Evolutionary conservation across 2,888 invertebrate species (phyloP).

Genomic region (Gandaritis pyraliata): DNA sequence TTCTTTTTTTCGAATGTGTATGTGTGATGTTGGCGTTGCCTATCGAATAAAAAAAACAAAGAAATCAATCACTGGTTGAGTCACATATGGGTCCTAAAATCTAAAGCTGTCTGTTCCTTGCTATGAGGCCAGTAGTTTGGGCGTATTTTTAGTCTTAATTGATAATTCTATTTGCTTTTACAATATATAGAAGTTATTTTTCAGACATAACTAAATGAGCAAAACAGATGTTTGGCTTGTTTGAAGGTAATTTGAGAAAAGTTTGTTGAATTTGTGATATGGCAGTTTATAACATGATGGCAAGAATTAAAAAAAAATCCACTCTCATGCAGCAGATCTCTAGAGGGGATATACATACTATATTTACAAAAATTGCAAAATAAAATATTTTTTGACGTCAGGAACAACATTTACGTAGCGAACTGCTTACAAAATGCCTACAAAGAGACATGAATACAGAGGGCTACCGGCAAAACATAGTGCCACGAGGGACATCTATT

Average conservation of each 20-base stretch:
- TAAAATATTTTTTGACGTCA: slow-evolving; percentile 9
- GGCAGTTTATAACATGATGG: slow-evolving; percentile 1
- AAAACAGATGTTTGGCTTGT: background rate
- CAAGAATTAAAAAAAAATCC: slow-evolving; percentile 7
- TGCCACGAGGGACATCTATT: slow-evolving; percentile 6
- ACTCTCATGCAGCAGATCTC: slow-evolving; percentile 2
- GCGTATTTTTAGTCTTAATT: too few species aligned
- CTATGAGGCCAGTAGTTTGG: too few species aligned
- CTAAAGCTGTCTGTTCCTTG: too few species aligned
- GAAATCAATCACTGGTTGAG: too few species aligned
- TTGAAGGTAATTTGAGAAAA: slow-evolving; percentile 14
- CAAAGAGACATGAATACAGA: slow-evolving; percentile 3
- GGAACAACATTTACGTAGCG: slow-evolving; percentile 1
- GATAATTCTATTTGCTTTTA: too few species aligned
- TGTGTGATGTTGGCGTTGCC: too few species aligned
- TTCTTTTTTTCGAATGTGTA: too few species aligned
- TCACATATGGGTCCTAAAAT: too few species aligned
- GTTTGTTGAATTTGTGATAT: slow-evolving; percentile 1
- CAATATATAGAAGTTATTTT: too few species aligned
- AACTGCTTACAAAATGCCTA: slow-evolving; percentile 1
- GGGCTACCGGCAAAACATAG: slow-evolving; percentile 12
- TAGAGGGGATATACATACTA: background rate
- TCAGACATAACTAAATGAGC: too few species aligned
- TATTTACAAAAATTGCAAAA: slow-evolving; percentile 2
- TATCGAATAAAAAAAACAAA: too few species aligned